phyloP scores from a whole-genome alignment of 64 coral and sea anemone species.

The Pachyseris speciosa region DNA sequence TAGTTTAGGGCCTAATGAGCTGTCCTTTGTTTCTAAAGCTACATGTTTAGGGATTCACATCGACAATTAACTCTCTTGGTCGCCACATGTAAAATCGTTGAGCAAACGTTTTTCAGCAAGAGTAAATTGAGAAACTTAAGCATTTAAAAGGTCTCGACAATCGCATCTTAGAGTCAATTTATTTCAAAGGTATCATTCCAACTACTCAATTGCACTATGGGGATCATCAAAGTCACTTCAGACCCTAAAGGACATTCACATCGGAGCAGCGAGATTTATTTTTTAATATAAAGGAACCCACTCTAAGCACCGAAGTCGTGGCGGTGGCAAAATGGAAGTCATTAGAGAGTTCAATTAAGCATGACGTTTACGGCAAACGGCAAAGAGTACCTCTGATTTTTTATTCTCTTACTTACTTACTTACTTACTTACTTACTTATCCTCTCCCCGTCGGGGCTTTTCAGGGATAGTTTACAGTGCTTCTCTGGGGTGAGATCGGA shows the following conservation, averaged over 20 bases:
- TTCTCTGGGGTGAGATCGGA: too few species aligned
- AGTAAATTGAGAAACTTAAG: conserved; percentile 24
- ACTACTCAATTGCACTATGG: conserved; percentile 14
- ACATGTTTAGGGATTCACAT: neutral
- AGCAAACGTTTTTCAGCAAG: conserved; percentile 15
- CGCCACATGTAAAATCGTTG: neutral
- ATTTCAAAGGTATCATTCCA: conserved; percentile 32
- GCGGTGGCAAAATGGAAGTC: neutral
- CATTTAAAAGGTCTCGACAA: neutral
- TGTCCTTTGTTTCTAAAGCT: neutral
- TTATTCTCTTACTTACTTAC: too few species aligned
- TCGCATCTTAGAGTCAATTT: conserved; percentile 23
- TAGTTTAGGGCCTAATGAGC: conserved; percentile 16
- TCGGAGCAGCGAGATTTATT: conserved; percentile 11
- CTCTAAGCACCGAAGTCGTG: neutral
- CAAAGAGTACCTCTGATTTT: too few species aligned
- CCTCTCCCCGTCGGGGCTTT: too few species aligned
- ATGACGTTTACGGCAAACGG: too few species aligned
- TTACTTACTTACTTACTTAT: too few species aligned
- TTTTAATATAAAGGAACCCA: neutral
- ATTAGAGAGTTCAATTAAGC: too few species aligned
- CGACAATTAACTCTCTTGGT: neutral
- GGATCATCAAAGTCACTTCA: neutral
- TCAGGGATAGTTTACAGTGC: too few species aligned
- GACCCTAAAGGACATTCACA: neutral